phyloP scores from a whole-genome alignment of 2,888 invertebrate species.

The Rhingia campestris region DNA sequence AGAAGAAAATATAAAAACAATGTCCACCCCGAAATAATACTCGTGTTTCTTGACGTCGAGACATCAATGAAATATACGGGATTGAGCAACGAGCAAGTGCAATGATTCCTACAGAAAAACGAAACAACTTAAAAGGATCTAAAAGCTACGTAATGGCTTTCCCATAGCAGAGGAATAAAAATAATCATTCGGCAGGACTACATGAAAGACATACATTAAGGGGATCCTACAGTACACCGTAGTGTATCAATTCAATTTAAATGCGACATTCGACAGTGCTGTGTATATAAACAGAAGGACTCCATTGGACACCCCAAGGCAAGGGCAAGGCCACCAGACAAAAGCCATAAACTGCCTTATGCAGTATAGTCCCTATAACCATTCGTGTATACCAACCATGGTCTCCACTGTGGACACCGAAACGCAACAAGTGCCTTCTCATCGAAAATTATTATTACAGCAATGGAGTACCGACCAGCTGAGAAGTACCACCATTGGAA shows the following conservation, averaged over 20 bases:
- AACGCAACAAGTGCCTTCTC: conserved; percentile 70
- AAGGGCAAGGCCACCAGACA: conserved; percentile 58
- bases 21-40: conserved; percentile 14
- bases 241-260: conserved; percentile 72
- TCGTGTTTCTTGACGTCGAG: conserved; percentile 59
- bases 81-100: conserved; percentile 26
- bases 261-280: conserved; percentile 43
- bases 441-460: conserved; percentile 66
- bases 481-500: conserved; percentile 19
- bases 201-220: conserved; percentile 28
- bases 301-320: conserved; percentile 55
- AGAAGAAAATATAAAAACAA: conserved; percentile 21
- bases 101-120: conserved; percentile 14
- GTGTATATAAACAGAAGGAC: conserved; percentile 33
- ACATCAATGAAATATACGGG: conserved; percentile 69
- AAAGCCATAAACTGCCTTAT: conserved; percentile 66
- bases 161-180: conserved; percentile 37
- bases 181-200: conserved; percentile 25
- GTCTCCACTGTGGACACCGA: conserved; percentile 36
- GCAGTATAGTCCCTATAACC: conserved; percentile 13
- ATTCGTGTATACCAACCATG: not conserved
- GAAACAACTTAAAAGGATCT: conserved; percentile 10
- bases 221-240: conserved; percentile 10
- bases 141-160: conserved; percentile 52
- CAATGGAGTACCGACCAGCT: conserved; percentile 40